These are phyloP conservation scores for Drosophila ambigua DNA, from an alignment of 1,140 invertebrate genomes.

Conservation along the genomic window DNA sequence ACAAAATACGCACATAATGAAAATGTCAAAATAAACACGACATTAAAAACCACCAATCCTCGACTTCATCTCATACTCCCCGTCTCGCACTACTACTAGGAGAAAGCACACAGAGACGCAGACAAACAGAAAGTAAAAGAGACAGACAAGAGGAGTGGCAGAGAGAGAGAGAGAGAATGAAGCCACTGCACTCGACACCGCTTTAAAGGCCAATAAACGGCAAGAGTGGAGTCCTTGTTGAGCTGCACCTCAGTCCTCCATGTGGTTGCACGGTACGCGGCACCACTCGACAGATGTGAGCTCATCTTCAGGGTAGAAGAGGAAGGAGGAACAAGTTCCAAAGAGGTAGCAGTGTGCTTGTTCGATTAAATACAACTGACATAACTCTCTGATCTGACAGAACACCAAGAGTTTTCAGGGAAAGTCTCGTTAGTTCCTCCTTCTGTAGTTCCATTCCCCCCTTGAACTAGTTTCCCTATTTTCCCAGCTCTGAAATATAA, in stretches of 20 bases:
- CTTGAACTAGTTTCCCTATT: background rate
- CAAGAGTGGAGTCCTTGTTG: conserved; percentile 58
- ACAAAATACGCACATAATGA: conserved; percentile 69
- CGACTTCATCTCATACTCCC: background rate
- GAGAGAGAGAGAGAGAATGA: conserved; percentile 19
- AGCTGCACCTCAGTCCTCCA: conserved; percentile 49
- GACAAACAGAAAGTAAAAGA: conserved; percentile 24
- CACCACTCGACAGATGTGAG: too few relatives aligned
- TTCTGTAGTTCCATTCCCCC: too few relatives aligned
- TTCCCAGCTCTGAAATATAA: background rate
- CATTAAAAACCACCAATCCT: conserved; percentile 68
- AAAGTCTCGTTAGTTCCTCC: too few relatives aligned
- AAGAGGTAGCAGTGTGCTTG: background rate
- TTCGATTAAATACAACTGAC: too few relatives aligned
- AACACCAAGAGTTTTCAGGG: too few relatives aligned
- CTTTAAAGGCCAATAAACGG: conserved; percentile 78
- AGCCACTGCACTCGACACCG: conserved; percentile 68
- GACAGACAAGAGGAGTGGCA: conserved; percentile 10
- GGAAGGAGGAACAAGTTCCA: conserved; percentile 15
- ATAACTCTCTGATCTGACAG: too few relatives aligned
- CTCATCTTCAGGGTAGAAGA: conserved; percentile 3
- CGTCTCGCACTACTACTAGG: background rate
- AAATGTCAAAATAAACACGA: conserved; percentile 83
- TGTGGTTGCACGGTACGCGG: conserved; percentile 41
- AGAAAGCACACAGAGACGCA: conserved; percentile 9